Percentiles rank a stretch among this genome's conserved stretches.
phyloP scores from a whole-genome alignment of 2,113 vertebrate genomes.

The Raja brachyura region DNA sequence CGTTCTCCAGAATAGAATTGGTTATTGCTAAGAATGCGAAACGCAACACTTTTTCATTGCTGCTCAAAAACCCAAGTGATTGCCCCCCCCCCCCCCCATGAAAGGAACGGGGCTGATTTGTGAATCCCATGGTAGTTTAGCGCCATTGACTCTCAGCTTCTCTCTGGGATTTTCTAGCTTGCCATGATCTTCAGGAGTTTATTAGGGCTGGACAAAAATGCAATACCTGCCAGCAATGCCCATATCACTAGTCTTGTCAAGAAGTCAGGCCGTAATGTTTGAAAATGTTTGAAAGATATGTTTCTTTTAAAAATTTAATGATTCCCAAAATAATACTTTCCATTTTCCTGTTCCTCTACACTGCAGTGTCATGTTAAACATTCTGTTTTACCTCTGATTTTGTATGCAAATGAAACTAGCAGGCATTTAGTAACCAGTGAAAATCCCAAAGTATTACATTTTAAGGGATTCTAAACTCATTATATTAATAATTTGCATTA shows the following conservation, averaged over 20 bases:
- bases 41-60: no score
- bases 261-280: not conserved
- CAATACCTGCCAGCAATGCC: no score
- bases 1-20: no score
- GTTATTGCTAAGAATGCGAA: no score
- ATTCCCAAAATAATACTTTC: not conserved
- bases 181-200: no score
- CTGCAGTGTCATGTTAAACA: not conserved
- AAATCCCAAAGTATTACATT: constrained; percentile 24
- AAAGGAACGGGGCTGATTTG: no score
- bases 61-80: no score
- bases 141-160: no score
- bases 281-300: not conserved
- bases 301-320: not conserved
- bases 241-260: not conserved
- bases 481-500: constrained; percentile 26
- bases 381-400: not conserved
- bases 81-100: no score
- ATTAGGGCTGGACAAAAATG: no score
- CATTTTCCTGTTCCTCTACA: not conserved
- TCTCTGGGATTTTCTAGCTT: no score
- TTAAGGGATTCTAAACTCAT: constrained; percentile 23
- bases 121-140: no score
- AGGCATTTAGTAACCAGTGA: not conserved
- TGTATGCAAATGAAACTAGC: not conserved